Base-by-base conservation (phyloP, 2,888 invertebrate species). In the Marronus borbonicus region DNA sequence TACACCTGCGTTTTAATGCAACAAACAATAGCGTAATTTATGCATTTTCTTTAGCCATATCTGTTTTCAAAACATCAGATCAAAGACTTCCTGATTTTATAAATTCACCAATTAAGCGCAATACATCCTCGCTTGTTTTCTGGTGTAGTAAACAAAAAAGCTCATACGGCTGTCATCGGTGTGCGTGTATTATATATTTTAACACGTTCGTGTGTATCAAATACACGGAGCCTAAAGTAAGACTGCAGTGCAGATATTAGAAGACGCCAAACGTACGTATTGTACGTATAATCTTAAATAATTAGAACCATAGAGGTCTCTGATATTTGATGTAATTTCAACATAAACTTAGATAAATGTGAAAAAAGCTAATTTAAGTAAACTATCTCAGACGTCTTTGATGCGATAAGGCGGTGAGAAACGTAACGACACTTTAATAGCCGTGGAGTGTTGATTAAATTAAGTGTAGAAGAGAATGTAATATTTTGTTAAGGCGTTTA, bases 401-500 rank as follows among this genome's bases (percentile, higher is more conserved):
- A 31, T 62, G 62, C 60, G 60, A 74, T 74, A 74, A 60, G 24
- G 62, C 72, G 14, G 72, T 60, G 60, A 49, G 36, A 74, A 74
- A 62, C 60, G 39, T 60, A 74, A 74, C 49, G 72, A 74, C 44
- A 20, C 31, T 74, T 74, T 74, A 74, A 74, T 74, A 74, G 72
- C 44, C 10, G 14, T 31, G 20, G 28, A 50, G 50, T 24, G 60
- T 60, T 39, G 60, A 74, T 74, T 74, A 74, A 74, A 74, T 74
- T 74, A 74, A 62, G 28, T 44, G 44, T 44, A 60, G 20, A 17
- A 49, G 44, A 62, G 36, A 72, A 14, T 28, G 50, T 68, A 39
- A 58, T 74, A 74, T 74, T 60, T 74, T 60, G 60, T 74, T 74
- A 60, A 74, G 39, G 31, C 55, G 55, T 39, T 74, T 74, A 55